Conservation (phyloP, 2,888 invertebrate genomes). For the Pyrrhosoma nymphula region DNA sequence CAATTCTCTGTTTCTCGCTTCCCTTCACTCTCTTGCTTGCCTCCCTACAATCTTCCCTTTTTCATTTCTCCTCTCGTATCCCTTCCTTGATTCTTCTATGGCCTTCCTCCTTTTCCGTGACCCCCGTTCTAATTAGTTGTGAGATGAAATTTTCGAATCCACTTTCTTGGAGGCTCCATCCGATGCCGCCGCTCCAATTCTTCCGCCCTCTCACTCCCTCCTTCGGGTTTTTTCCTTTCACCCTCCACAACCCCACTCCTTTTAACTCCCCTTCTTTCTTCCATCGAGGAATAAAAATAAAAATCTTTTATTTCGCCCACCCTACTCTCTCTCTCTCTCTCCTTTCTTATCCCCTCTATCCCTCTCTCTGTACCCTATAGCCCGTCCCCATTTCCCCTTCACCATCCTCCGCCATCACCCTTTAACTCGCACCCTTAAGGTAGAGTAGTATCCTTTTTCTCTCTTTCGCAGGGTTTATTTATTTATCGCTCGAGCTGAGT, state of each 20-base stretch:
- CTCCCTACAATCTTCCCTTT: background rate
- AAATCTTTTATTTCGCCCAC: background rate
- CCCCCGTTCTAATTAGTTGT: conserved; percentile 36
- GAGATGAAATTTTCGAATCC: conserved; percentile 60
- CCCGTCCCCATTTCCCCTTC: background rate
- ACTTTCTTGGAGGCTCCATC: background rate
- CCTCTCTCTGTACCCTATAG: background rate
- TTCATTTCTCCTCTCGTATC: background rate
- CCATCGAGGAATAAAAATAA: background rate
- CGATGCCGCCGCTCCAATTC: conserved; percentile 40
- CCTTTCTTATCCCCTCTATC: background rate
- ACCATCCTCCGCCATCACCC: background rate
- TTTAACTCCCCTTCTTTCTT: background rate
- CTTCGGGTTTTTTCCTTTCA: background rate
- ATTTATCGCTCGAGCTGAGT: background rate
- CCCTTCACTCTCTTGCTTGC: background rate
- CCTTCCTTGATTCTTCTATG: background rate
- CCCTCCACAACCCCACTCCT: background rate
- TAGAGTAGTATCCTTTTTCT: background rate
- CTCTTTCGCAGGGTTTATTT: background rate
- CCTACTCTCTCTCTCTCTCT: background rate
- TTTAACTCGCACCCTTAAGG: conserved; percentile 10
- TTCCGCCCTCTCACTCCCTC: background rate
- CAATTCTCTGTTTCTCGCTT: background rate
- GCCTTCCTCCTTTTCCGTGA: background rate